Conservation (phyloP, 2,888 invertebrate genomes). For the Nyleta sp. region DNA sequence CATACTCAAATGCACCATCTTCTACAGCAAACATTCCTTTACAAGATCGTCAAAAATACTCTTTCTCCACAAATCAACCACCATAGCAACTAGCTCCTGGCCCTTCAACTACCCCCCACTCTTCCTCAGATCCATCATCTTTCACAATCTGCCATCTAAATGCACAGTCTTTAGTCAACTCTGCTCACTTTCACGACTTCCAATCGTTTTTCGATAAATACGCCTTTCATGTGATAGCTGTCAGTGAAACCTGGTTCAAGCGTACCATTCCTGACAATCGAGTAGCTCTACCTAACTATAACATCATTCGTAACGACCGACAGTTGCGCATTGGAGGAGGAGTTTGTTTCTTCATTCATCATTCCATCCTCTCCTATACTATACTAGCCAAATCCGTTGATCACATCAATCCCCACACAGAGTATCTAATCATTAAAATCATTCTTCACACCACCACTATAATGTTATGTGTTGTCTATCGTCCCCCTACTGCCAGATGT, state of each 20-base stretch:
- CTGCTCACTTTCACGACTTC: not conserved
- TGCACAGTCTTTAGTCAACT: not conserved
- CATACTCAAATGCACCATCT: no score
- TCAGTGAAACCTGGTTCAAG: slow-evolving; percentile 3
- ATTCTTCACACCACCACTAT: not conserved
- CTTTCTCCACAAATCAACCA: no score
- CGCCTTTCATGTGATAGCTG: not conserved
- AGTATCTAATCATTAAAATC: not conserved
- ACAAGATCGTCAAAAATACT: no score
- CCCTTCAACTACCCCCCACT: no score
- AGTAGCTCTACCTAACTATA: not conserved
- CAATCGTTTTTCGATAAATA: not conserved
- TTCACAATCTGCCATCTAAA: not conserved
- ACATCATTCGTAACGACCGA: not conserved
- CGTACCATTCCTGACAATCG: not conserved
- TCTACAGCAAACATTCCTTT: no score
- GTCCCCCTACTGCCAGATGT: not conserved
- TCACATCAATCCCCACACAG: not conserved
- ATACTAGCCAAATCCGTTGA: not conserved
- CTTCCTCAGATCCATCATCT: no score
- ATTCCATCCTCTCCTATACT: not conserved
- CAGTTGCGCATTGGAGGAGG: not conserved
- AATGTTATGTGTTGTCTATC: not conserved
- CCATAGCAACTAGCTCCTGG: not conserved
- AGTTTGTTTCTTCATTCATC: not conserved